phyloP scores from a whole-genome alignment of 2,113 vertebrate species.

The Ciconia maguari region DNA sequence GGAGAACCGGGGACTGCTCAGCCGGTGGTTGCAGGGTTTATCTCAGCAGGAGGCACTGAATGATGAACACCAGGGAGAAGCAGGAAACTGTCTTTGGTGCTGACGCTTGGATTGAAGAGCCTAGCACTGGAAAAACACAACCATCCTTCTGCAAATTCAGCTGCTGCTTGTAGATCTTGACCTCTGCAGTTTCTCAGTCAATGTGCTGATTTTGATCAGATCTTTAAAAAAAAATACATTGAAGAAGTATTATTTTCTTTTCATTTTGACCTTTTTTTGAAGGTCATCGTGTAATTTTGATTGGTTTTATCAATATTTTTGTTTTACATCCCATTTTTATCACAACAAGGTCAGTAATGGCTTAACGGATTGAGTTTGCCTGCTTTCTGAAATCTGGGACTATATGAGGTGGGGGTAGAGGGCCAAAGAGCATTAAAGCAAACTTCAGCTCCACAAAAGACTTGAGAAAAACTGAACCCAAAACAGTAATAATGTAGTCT shows the following conservation, averaged over 20 bases:
- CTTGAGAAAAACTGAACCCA: background rate
- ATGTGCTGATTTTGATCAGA: background rate
- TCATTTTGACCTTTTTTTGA: background rate
- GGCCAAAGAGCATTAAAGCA: background rate
- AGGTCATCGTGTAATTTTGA: background rate
- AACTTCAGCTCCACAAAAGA: background rate
- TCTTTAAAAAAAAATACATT: background rate
- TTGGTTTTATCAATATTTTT: background rate
- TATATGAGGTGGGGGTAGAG: background rate
- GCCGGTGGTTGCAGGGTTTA: background rate
- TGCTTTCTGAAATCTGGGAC: background rate
- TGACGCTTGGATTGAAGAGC: accelerated
- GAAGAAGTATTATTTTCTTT: background rate
- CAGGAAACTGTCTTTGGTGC: background rate
- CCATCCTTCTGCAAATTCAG: background rate
- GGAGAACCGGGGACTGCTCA: background rate
- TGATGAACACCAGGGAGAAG: background rate
- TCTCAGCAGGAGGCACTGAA: background rate
- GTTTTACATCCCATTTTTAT: background rate
- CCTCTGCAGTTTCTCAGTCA: background rate
- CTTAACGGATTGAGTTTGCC: background rate
- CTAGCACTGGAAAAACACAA: background rate
- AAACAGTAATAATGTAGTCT: background rate
- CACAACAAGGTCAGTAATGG: background rate
- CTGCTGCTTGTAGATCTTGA: background rate